Percentiles rank a stretch among this genome's conserved stretches.
These are phyloP conservation scores for Corydoras maculifer DNA, from an alignment of 2,113 vertebrate species.

Conservation along the genomic window DNA sequence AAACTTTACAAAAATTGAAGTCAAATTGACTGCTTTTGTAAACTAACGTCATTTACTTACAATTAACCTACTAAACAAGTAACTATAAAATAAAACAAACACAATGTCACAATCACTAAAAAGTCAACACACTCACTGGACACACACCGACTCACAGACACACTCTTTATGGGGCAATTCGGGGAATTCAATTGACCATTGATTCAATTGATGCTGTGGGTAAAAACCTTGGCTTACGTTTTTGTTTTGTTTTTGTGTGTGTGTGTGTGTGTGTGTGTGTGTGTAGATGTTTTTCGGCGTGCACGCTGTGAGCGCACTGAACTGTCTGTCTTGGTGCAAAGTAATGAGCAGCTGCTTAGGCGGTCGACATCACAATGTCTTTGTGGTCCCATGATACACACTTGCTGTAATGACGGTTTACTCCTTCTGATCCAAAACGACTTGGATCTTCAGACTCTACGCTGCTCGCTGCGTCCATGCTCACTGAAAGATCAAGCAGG, in stretches of 20 bases:
- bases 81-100: too few species aligned
- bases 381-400: not conserved
- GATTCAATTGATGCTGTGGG: too few species aligned
- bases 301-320: slow-evolving; percentile 12
- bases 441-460: slow-evolving; percentile 23
- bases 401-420: slow-evolving; percentile 3
- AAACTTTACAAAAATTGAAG: too few species aligned
- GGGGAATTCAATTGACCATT: too few species aligned
- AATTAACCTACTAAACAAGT: too few species aligned
- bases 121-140: not conserved
- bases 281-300: slow-evolving; percentile 13
- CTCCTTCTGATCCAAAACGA: slow-evolving; percentile 39
- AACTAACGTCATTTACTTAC: too few species aligned
- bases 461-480: slow-evolving; percentile 39
- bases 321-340: not conserved
- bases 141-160: too few species aligned
- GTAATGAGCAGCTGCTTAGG: not conserved
- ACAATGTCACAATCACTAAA: not conserved
- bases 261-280: not conserved
- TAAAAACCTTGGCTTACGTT: too few species aligned
- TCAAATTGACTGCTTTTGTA: too few species aligned
- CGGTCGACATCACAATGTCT: slow-evolving; percentile 3
- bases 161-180: too few species aligned
- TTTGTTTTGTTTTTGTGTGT: too few species aligned
- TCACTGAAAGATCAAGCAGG: slow-evolving; percentile 21